These are phyloP conservation scores for Acanthacorydalis orientalis DNA, from an alignment of 2,888 invertebrate species.

Conservation along the genomic window DNA sequence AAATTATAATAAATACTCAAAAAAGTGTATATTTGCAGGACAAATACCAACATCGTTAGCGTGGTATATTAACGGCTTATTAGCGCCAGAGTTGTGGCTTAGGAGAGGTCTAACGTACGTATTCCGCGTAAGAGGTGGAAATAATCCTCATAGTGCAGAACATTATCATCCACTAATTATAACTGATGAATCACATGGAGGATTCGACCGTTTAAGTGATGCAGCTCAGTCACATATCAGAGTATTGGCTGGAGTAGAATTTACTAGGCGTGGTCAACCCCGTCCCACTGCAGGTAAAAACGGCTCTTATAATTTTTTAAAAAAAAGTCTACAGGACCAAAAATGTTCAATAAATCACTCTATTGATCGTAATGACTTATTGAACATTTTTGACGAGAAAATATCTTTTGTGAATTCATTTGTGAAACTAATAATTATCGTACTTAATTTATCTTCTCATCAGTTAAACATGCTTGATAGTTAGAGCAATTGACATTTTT, in stretches of 20 bases:
- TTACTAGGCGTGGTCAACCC: slow-evolving; percentile 66
- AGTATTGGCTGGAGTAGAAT: slow-evolving; percentile 64
- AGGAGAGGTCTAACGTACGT: slow-evolving; percentile 71
- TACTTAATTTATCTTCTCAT: too few species aligned
- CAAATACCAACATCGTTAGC: slow-evolving; percentile 56
- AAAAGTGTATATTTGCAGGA: slow-evolving; percentile 21
- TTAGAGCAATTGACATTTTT: too few species aligned
- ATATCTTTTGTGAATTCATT: too few species aligned
- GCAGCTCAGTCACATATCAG: slow-evolving; percentile 52
- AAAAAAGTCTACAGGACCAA: too few species aligned
- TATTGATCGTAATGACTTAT: too few species aligned
- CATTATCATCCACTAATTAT: slow-evolving; percentile 82
- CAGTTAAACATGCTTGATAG: too few species aligned
- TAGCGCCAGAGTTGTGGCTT: slow-evolving; percentile 76
- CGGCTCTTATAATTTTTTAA: too few species aligned
- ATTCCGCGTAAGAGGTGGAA: slow-evolving; percentile 68
- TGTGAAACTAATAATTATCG: too few species aligned
- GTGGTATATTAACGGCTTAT: slow-evolving; percentile 85
- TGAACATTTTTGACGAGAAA: too few species aligned
- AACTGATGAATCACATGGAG: slow-evolving; percentile 70
- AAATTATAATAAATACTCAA: too few species aligned
- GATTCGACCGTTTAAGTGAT: slow-evolving; percentile 56
- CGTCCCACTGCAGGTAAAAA: slow-evolving; percentile 53
- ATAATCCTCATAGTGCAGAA: slow-evolving; percentile 71
- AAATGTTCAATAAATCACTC: too few species aligned